Evolutionary conservation across 1,140 invertebrate species (phyloP).

Genomic region (Drosophila malerkotliana): DNA sequence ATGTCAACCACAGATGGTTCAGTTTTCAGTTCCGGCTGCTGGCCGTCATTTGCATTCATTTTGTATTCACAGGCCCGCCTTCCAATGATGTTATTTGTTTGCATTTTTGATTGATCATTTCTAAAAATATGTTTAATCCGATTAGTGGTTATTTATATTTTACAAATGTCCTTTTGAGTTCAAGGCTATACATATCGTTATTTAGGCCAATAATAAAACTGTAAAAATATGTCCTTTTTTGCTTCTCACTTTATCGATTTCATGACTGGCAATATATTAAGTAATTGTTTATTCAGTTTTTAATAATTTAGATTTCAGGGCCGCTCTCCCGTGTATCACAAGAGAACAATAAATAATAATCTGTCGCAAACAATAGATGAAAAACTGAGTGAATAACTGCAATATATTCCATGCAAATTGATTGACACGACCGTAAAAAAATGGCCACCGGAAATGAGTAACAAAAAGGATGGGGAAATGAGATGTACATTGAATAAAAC

Average conservation of each 20-base stretch:
- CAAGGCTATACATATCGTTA: neutral
- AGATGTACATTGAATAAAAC: neutral
- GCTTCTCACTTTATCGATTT: neutral
- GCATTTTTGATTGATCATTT: constrained; percentile 63
- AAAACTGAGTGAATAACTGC: constrained; percentile 39
- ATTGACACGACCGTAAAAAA: constrained; percentile 50
- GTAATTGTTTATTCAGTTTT: constrained; percentile 2
- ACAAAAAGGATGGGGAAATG: constrained; percentile 19
- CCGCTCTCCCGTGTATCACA: neutral
- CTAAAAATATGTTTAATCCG: constrained; percentile 23
- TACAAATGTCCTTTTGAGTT: neutral
- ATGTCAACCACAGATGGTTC: constrained; percentile 56
- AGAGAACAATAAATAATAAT: constrained; percentile 13
- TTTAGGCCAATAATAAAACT: too few species aligned
- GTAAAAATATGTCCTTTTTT: neutral
- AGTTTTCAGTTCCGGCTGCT: constrained; percentile 31
- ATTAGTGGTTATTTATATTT: constrained; percentile 40
- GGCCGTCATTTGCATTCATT: constrained; percentile 30
- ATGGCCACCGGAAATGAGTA: constrained; percentile 55
- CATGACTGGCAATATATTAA: neutral
- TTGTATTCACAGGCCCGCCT: neutral
- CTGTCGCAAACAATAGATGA: constrained; percentile 28
- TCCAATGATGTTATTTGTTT: constrained; percentile 24
- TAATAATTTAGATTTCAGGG: neutral
- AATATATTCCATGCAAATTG: constrained; percentile 52